Evolutionary conservation across 2,113 vertebrate species (phyloP).

Genomic region (Centropus unirufus): DNA sequence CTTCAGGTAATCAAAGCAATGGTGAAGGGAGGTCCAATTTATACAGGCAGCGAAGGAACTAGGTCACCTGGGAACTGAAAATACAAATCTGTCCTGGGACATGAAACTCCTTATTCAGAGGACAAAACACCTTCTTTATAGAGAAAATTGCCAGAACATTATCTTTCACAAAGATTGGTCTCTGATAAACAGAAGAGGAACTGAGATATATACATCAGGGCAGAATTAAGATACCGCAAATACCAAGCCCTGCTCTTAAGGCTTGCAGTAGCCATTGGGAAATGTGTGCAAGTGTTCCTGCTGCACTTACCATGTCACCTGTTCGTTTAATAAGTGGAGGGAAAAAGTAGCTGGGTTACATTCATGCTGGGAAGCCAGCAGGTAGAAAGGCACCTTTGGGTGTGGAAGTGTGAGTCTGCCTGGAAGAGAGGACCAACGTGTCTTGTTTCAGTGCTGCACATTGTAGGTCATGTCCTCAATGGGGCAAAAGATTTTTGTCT

Average conservation of each 20-base stretch:
- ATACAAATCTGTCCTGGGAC: not conserved
- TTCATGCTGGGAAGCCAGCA: not conserved
- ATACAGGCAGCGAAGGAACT: not conserved
- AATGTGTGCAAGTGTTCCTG: fast-evolving
- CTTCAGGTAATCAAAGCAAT: not conserved
- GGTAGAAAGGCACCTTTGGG: not conserved
- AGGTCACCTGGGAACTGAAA: not conserved
- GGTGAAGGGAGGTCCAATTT: not conserved
- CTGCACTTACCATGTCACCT: not conserved
- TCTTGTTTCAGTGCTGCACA: not conserved
- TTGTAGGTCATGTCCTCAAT: fast-evolving
- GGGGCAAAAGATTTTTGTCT: not conserved
- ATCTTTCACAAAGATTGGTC: not conserved
- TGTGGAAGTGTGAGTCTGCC: not conserved
- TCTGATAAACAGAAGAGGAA: not conserved
- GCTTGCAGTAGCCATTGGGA: not conserved
- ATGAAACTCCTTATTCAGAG: not conserved
- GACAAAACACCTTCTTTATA: not conserved
- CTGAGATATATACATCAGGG: not conserved
- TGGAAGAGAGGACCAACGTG: not conserved
- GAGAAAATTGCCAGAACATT: not conserved
- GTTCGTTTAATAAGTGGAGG: not conserved
- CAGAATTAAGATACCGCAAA: not conserved
- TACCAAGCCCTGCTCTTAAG: not conserved
- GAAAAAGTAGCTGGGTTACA: not conserved